Evolutionary conservation across 1,140 invertebrate species (phyloP), one percentile per base, ranked within the genome.

Genomic region (Brachionus koreanus): DNA sequence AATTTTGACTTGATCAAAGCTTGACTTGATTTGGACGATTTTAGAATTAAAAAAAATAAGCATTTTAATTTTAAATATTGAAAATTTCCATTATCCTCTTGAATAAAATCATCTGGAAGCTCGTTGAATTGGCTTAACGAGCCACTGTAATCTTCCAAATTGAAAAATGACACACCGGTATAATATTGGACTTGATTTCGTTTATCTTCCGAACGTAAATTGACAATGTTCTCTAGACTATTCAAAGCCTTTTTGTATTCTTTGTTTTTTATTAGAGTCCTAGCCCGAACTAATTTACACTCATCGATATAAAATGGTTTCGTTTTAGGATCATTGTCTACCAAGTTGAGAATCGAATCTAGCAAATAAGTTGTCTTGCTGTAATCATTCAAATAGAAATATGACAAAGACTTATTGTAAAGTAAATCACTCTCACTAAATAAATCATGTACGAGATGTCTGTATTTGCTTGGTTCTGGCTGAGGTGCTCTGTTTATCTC

Each of bases 281-380:
- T 5, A 23, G 69, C 69, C 7, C 46, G 37, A 13, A 74, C 29
- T 25, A 74, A 23, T 74, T 74, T 74, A 46, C 69, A 74, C 16
- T 74, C 69, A 46, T 74, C 69, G 16, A 42, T 35, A 19, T 74
- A 74, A 74, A 74, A 74, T 12, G 69, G 42, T 46, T 74, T 74
- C 25, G 5, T 23, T 74, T 74, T 74, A 9, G 69, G 42, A 16
- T 74, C 42, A 12, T 46, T 74, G 7, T 74, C 69, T 5, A 33
- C 39, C 12, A 33, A 9, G 9, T 74, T n/a, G 13, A 74, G 33
- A 46, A 74, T 74, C 4, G 19, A 23, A 46, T 74, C 25, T 5
- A 74, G 43, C 69, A 74, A 74, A n/a, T 74, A 12, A 4, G 43
- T 74, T 9, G 39, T 46, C n/a, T 74, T 74, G 5, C 23, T 43